Evolutionary conservation across 1,140 invertebrate genomes (phyloP).

Genomic region (Drosophila equinoxialis): DNA sequence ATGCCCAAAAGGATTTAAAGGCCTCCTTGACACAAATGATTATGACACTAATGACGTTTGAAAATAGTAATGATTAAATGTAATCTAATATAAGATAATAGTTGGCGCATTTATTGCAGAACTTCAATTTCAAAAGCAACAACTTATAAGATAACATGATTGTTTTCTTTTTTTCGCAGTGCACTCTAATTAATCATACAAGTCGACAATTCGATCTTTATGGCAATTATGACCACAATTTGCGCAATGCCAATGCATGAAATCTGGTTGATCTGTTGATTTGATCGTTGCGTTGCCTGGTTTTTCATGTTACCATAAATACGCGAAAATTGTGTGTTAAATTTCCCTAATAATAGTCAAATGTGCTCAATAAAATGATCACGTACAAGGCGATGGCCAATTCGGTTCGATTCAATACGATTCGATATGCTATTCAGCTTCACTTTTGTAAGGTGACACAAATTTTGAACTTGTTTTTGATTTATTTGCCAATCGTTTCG

Average conservation of each 20-base stretch:
- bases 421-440: constrained; percentile 19
- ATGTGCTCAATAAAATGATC: constrained; percentile 80
- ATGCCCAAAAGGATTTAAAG: too few relatives aligned
- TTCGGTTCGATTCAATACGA: constrained; percentile 6
- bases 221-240: constrained; percentile 71
- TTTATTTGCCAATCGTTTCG: constrained; percentile 58
- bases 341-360: constrained; percentile 83
- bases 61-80: too few relatives aligned
- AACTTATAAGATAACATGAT: too few relatives aligned
- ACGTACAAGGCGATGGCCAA: constrained; percentile 67
- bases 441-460: constrained; percentile 60
- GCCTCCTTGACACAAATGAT: too few relatives aligned
- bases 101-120: too few relatives aligned
- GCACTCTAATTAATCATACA: constrained; percentile 24
- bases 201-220: constrained; percentile 32
- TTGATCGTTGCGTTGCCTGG: constrained; percentile 10
- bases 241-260: constrained; percentile 46
- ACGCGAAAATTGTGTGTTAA: constrained; percentile 56
- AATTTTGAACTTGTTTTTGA: constrained; percentile 66
- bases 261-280: constrained; percentile 5
- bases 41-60: too few relatives aligned
- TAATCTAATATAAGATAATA: too few relatives aligned
- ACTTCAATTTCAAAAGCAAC: too few relatives aligned
- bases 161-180: neutral
- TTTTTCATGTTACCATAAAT: constrained; percentile 67